Conservation (phyloP, 2,888 invertebrate species). For the Drosophila borborema region DNA sequence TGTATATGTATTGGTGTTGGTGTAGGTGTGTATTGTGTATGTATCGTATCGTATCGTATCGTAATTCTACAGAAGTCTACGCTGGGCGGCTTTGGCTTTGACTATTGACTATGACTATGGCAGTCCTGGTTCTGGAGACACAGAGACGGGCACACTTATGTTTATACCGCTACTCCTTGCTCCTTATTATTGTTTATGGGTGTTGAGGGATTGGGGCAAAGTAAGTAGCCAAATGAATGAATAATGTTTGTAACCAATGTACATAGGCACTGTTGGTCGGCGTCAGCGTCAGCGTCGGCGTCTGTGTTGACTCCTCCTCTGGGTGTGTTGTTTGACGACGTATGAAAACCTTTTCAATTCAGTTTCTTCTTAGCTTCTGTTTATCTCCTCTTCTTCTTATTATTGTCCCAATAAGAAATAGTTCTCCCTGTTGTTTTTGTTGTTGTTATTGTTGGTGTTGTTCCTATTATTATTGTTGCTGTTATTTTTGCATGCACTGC, state of each 20-base stretch:
- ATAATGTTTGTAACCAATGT: conserved; percentile 53
- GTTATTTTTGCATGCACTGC: conserved; percentile 50
- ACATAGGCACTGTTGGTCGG: conserved; percentile 75
- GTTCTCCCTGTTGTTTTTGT: conserved; percentile 7
- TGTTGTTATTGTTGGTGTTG: conserved; percentile 37
- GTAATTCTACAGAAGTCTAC: conserved; percentile 67
- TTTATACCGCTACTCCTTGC: conserved; percentile 33
- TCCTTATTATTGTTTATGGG: conserved; percentile 34
- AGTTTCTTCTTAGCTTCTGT: conserved; percentile 26
- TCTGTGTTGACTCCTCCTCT: conserved; percentile 14
- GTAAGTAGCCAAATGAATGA: conserved; percentile 44
- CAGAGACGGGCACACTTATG: conserved; percentile 30
- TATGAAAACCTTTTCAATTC: conserved; percentile 36
- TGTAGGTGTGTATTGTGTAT: conserved; percentile 9
- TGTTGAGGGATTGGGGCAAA: conserved; percentile 8
- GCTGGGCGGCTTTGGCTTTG: conserved; percentile 70
- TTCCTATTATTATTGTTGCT: conserved; percentile 38
- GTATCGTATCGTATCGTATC: conserved; percentile 29
- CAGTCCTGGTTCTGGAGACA: conserved; percentile 62
- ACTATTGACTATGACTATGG: conserved; percentile 69
- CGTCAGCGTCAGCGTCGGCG: conserved; percentile 39
- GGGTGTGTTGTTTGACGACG: conserved; percentile 20
- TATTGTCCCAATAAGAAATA: conserved; percentile 58
- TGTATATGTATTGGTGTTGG: background rate
- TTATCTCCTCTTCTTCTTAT: conserved; percentile 32